Evolutionary conservation across 2,797 vertebrate genomes (phyloP), one percentile per base, ranked within the genome.

Genomic region (Tangara arthus): DNA sequence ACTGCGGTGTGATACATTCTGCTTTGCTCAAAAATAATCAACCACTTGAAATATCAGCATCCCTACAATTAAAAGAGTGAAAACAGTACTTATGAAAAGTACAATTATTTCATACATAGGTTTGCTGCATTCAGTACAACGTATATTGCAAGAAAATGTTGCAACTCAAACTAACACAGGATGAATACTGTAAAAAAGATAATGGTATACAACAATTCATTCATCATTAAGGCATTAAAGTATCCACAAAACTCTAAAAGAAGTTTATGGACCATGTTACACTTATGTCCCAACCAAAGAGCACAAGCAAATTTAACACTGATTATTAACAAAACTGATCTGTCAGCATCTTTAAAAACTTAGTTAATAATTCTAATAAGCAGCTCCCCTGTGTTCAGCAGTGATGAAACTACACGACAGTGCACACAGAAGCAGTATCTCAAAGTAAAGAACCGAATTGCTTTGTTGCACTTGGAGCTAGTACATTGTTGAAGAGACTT

Each of bases 281-380:
- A 50, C 73, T 65, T 92, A 65, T 6, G 49, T 86, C 66, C 63
- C 85, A 78, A 56, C 13, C 5, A 17, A 91, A 94, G 56, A 63
- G 55, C 82, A 91, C 37, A 92, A 77, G 61, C 46, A 95, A 84
- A 87, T 88, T 81, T 73, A 90, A 90, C 35, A 91, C 32, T 39
- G 44, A 86, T 86, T 89, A 90, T 78, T 66, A 94, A 73, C 41
- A 90, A 94, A 93, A 90, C 16, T 39, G 19, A 79, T 86, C 47
- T 72, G 61, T 68, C 30, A 28, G 41, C 18, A 2, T 73, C 77
- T 81, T 73, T 21, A 72, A 88, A 96, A 91, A 94, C 42, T 88
- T 88, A 34, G 37, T 59, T 76, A 83, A 82, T 19, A 85, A 71
- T 72, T 82, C 41, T 34, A n/a, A 65, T 26, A 88, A 89, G 80